These are phyloP conservation scores for Onychomys torridus DNA, from an alignment of 2,797 vertebrate species.

Conservation along the genomic window DNA sequence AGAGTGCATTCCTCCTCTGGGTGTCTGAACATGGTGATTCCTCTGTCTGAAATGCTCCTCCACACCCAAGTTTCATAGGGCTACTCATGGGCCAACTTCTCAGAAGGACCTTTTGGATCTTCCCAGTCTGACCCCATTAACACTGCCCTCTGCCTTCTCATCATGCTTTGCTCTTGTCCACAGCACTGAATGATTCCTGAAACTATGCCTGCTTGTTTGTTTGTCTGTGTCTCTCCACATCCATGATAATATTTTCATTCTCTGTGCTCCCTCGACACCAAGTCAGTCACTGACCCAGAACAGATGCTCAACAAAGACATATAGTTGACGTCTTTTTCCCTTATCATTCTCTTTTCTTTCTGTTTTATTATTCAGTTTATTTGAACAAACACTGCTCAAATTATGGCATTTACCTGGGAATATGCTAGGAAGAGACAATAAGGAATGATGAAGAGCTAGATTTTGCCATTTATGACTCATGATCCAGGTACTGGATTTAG, in stretches of 20 bases:
- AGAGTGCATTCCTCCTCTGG: too few relatives aligned
- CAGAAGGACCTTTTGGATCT: background rate
- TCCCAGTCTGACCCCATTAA: too few relatives aligned
- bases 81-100: background rate
- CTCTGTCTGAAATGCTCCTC: background rate
- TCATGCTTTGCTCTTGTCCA: background rate
- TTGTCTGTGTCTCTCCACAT: background rate
- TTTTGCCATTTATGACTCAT: background rate
- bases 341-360: background rate
- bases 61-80: too few relatives aligned
- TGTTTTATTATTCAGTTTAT: background rate
- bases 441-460: background rate
- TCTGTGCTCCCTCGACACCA: background rate
- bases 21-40: background rate
- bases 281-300: background rate
- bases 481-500: background rate
- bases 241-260: background rate
- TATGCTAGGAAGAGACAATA: background rate
- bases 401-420: background rate
- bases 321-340: too few relatives aligned
- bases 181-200: background rate
- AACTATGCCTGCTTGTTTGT: background rate
- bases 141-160: background rate
- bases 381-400: background rate
- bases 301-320: background rate